Base-by-base conservation (phyloP, 1,140 invertebrate species). In the Hetaerina americana region DNA sequence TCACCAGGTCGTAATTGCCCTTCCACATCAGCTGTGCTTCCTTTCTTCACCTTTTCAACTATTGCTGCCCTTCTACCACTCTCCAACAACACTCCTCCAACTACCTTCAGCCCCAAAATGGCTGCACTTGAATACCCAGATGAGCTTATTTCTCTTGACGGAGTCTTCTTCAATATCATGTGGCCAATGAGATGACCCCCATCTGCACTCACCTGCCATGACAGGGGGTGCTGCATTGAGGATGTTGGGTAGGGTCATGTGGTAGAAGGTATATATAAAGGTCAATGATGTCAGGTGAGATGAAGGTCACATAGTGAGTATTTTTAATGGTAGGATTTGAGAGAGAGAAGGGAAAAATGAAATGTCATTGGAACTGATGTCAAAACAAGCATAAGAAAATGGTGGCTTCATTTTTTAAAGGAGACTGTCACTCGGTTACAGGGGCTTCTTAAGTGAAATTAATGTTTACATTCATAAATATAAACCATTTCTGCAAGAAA, bases 31-130 rank as follows among this genome's bases (percentile, higher is more conserved):
- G 97, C 97, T 74, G 96, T 94, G 77, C 94, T 96, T 70, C 96
- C 96, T 80, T 93, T 92, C 82, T 98, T 98, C 66, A 99, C 96
- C 81, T 97, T 96, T 78, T 98, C 95, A 75, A 99, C 93, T 75
- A 98, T 84, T 69, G 97, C 96, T 66, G 94, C 95, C 75, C 92
- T 87, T 67, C 85, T 86, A 66, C 88, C 89, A 75, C 90, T 87
- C 68, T 92, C 89, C 72, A 92, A 77, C 70, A 89, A 80, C 79
- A 91, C 89, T 24, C 96, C 97, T 22, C 97, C 97, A 74, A 95
- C 90, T 69, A 99, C 94, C 86, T 98, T 98, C 73, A 99, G 85
- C 70, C 96, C 97, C 73, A 96, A 84, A 79, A 94, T 93, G 72
- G 88, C 86, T 18, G 82, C 79, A 71, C 80, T 79, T 27, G 78